Base-by-base conservation (phyloP, 2,888 invertebrate genomes). In the Amorpha juglandis region DNA sequence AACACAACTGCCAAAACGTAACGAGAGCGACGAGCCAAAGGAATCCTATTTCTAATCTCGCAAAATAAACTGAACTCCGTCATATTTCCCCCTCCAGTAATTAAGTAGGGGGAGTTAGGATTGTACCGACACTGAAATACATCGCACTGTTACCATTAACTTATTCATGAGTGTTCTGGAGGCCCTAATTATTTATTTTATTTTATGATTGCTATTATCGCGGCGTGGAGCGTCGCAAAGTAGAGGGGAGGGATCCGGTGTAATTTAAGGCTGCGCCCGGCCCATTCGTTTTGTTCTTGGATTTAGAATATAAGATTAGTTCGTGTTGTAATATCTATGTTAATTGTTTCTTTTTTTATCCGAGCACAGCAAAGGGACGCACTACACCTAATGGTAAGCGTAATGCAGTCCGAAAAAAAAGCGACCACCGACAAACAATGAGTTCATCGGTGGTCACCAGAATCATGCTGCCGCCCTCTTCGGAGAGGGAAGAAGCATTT, bases 151-250 rank as follows among this genome's bases (percentile, higher is more conserved):
- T 75, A 85, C 86, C 86, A 86, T 90, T 89, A 88, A 89, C 83
- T 91, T 89, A 91, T 91, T 92, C 91, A 92, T 90, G 90, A 90
- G 86, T 86, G 82, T 82, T 80, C 87, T 77, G 75, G 80, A 73
- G 81, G 79, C 72, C 83, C 84, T 90, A 91, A 91, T 91, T 91
- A 92, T 91, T 91, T 91, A 91, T 89, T 91, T 91, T 91, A 91
- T 90, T 92, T 92, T 91, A 92, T 86, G 90, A 87, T 78, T 79
- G 82, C 90, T 86, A 88, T 92, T 90, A 91, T 88, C 87, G 58
- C 85, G 79, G 85, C 85, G 82, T 85, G 84, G 81, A 83, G 75
- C 74, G 82, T 86, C 89, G 86, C 91, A 90, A 91, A 91, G 90
- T 89, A 83, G 58, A 42, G 53, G 45, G 27, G 45, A 42, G 42